Evolutionary conservation across 2,888 invertebrate species (phyloP), one percentile per base, ranked within the genome.

Genomic region (Nomada lathburiana): DNA sequence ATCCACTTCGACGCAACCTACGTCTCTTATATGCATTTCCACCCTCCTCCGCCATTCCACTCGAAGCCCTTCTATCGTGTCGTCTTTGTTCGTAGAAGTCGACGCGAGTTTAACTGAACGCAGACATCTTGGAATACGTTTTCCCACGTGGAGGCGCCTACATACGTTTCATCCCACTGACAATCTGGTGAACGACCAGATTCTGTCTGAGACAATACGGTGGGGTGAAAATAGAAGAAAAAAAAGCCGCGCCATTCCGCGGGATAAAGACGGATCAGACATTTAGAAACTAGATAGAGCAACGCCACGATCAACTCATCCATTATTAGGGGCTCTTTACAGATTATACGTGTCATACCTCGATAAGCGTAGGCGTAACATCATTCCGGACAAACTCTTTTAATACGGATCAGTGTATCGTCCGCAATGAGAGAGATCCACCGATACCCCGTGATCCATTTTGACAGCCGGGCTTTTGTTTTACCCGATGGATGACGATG

Each of bases 1-100:
- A 91, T 89, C 88, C 89, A 89, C 91, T 91, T 86, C 83, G 89
- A 80, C 87, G 88, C 86, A 88, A 86, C 80, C 86, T 83, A 74
- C 76, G 85, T 65, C 70, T 83, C 83, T 83, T 62, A 60, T 82
- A 73, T 74, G 82, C 86, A 73, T 79, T 84, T 84, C 83, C 85
- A 82, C 62, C 76, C 75, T 52, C 80, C 36, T n/a, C 23, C 53
- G n/a, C 11, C 60, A n/a, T 50, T 53, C 64, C 75, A 67, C 76
- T 76, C 52, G 69, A 62, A 18, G 52, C 76, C 60, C 67, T 67
- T 63, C 70, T 75, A 60, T 60, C 63, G 50, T 44, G 50, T 68
- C 60, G 62, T 79, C 84, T 64, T 70, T 59, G 67, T 29, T 36
- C 10, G 63, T n/a, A 36, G 57, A 68, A 75, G 73, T n/a, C 50